These are phyloP conservation scores for Pycnonotus jocosus DNA, from an alignment of 2,113 vertebrate species.

Conservation along the genomic window DNA sequence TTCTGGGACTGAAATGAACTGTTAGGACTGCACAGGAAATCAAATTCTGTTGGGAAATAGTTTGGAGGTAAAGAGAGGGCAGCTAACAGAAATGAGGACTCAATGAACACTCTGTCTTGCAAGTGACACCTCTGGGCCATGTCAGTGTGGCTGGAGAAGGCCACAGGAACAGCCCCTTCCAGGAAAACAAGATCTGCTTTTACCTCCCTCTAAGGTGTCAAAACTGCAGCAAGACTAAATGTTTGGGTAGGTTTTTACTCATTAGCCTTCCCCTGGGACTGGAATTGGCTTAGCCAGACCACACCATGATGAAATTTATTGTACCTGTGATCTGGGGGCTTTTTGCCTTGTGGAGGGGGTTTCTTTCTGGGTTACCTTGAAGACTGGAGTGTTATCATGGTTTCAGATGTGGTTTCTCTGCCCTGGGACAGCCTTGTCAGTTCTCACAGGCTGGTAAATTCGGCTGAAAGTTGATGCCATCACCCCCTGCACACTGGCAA, in stretches of 20 bases:
- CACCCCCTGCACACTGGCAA: neutral
- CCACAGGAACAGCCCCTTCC: neutral
- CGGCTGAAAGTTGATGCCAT: neutral
- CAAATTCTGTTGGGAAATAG: neutral
- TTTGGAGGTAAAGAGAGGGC: neutral
- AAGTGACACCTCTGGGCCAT: neutral
- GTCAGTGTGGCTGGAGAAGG: neutral
- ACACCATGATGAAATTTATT: neutral
- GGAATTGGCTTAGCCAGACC: neutral
- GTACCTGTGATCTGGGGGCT: neutral
- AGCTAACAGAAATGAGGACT: neutral
- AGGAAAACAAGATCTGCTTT: neutral
- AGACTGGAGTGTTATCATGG: neutral
- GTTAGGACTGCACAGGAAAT: neutral
- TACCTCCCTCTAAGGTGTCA: neutral
- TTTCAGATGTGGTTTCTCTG: neutral
- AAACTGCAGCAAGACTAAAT: neutral
- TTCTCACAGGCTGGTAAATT: neutral
- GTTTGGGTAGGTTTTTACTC: neutral
- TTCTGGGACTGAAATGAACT: neutral
- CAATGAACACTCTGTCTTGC: neutral
- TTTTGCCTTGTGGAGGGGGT: neutral
- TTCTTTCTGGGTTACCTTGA: neutral
- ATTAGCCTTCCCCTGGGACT: neutral
- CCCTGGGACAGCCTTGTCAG: neutral